Base-by-base conservation (phyloP, 2,888 invertebrate species). In the Calliopum simillimum region DNA sequence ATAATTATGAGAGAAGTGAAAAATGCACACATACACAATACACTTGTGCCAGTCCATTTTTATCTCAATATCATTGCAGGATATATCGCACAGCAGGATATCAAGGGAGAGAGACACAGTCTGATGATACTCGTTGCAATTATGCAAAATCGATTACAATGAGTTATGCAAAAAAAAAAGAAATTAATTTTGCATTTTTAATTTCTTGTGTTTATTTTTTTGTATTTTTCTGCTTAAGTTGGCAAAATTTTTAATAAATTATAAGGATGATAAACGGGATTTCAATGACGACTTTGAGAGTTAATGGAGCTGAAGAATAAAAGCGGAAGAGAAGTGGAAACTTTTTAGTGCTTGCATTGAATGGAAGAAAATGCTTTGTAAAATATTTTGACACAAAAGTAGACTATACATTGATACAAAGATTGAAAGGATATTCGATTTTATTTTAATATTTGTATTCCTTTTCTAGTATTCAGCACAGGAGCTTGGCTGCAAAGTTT, bases 111-210 rank as follows among this genome's bases (percentile, higher is more conserved):
- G 16, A 66, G 25, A 79, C 33, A n/a, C n/a, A n/a, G 46, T 11
- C 19, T 14, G 21, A 16, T 65, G 21, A 47, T 16, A 41, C n/a
- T 43, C 46, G 25, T 58, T 55, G 79, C 80, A 84, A 84, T 84
- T 85, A 84, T 82, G 80, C 79, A 81, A 80, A 85, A 82, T 79
- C 81, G 83, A 84, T 81, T 79, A 76, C 81, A 78, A 73, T 77
- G 72, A 81, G 76, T 78, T 80, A 80, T 78, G 76, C 73, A 75
- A 76, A n/a, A n/a, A n/a, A n/a, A n/a, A n/a, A n/a, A n/a, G n/a
- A n/a, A 78, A 78, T 79, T 80, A 80, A 81, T 81, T 81, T 81
- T 80, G 78, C 80, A 69, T 71, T 70, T 73, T 68, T 71, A 47
- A 61, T 71, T 67, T 64, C 68, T 58, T 19, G n/a, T 64, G 19